Evolutionary conservation across 1,140 invertebrate species (phyloP).

Genomic region (Bombus turneri): DNA sequence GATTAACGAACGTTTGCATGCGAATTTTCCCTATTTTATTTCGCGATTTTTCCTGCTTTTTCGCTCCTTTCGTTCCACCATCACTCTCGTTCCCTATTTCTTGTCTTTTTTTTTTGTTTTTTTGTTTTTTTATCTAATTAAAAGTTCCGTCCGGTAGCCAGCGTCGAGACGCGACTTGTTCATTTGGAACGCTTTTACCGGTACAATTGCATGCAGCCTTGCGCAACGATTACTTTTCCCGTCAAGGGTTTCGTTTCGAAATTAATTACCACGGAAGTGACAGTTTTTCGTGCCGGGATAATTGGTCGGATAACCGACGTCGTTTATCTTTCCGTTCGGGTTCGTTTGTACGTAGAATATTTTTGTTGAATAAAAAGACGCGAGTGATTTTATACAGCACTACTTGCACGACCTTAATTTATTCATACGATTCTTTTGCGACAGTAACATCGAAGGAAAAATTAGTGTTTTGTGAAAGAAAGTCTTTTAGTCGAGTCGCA

Average conservation of each 20-base stretch:
- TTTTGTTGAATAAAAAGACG: neutral
- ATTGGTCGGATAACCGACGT: neutral
- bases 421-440: neutral
- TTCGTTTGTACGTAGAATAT: neutral
- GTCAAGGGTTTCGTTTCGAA: neutral
- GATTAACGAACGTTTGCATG: conserved; percentile 26
- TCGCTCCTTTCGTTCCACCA: neutral
- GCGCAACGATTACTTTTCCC: neutral
- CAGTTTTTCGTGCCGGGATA: neutral
- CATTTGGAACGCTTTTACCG: neutral
- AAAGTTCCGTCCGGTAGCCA: neutral
- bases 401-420: neutral
- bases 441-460: neutral
- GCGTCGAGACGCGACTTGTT: neutral
- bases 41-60: neutral
- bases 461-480: neutral
- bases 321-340: neutral
- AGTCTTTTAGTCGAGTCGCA: neutral
- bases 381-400: neutral
- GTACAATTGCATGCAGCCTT: conserved; percentile 11
- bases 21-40: neutral
- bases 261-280: neutral
- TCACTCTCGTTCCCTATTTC: too few species aligned
- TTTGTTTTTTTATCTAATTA: neutral
- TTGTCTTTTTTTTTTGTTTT: too few species aligned